Base-by-base conservation (phyloP, 2,888 invertebrate species). In the Deilephila elpenor region DNA sequence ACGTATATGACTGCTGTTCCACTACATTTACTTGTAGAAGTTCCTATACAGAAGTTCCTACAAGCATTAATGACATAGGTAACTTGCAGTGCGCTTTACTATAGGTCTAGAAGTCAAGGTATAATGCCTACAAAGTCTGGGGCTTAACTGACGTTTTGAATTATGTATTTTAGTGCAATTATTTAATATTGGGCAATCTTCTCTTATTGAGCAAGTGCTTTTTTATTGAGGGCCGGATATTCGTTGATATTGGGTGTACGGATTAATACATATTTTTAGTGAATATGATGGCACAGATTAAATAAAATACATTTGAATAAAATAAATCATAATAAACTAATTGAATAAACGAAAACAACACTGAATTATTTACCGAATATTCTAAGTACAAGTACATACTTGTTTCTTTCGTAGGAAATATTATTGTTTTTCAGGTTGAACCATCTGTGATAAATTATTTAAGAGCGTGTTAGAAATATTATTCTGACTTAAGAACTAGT, bases 21-120 rank as follows among this genome's bases (percentile, higher is more conserved):
- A 5, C 81, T 90, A 14, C 83, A 90, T 73, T 76, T 90, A 11
- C 62, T 85, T 44, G 75, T 90, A 3, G 90, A 90, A 75, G 70
- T 85, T 7, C 90, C 91, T 0, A 62, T 78, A 19, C 87, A 84
- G 71, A 84, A 75, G 77, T 88, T 86, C 75, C 78, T 88, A 20
- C 83, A 82, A 51, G 75, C 82, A 19, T 25, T 79, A 19, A 70
- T 79, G 72, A 78, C 75, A 25, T 84, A 60, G 73, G 32, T 6
- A 11, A 34, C 14, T n/a, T n/a, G n/a, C 6, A 3, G n/a, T n/a
- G 5, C 1, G n/a, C n/a, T 56, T 56, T 56, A 56, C 19, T 56
- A 5, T 5, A 56, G 1, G 56, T 56, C n/a, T 17, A n/a, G 7
- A 6, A 56, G 6, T 11, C 44, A 44, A 44, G 44, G 44, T 44